These are phyloP conservation scores for Drosophila nannoptera DNA, from an alignment of 1,140 invertebrate species.

Conservation along the genomic window DNA sequence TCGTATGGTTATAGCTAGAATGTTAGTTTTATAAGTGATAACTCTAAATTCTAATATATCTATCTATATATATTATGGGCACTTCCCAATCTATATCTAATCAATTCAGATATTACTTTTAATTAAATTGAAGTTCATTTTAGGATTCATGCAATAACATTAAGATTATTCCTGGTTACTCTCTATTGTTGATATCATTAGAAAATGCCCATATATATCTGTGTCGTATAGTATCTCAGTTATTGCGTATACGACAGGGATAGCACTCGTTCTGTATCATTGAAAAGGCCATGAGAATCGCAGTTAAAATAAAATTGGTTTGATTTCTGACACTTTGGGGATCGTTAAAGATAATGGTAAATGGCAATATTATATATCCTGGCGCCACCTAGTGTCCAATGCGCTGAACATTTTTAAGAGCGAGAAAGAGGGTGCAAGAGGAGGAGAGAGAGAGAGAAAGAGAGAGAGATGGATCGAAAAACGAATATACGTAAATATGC, in stretches of 20 bases:
- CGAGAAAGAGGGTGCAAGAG: not conserved
- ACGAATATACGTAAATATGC: slow-evolving; percentile 30
- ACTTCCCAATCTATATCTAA: not conserved
- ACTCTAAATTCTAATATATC: not conserved
- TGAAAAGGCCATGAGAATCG: slow-evolving; percentile 26
- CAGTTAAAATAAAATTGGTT: slow-evolving; percentile 29
- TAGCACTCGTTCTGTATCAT: slow-evolving; percentile 3
- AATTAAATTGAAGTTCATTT: not conserved
- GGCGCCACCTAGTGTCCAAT: slow-evolving; percentile 52
- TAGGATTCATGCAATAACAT: not conserved
- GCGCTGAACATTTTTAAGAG: slow-evolving; percentile 54
- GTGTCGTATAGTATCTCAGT: not conserved
- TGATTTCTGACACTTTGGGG: not conserved
- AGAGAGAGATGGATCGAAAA: slow-evolving; percentile 34
- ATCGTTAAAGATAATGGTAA: slow-evolving; percentile 12
- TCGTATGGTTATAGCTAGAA: not conserved
- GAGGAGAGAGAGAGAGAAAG: not conserved
- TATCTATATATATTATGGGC: not conserved
- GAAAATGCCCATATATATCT: not conserved
- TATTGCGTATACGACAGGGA: not conserved
- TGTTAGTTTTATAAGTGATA: slow-evolving; percentile 1
- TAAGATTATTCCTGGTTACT: not conserved
- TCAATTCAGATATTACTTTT: not conserved
- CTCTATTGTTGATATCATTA: not conserved
- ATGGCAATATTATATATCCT: slow-evolving; percentile 29